Evolutionary conservation across 2,888 invertebrate species (phyloP).

Genomic region (Pristionchus mayeri): DNA sequence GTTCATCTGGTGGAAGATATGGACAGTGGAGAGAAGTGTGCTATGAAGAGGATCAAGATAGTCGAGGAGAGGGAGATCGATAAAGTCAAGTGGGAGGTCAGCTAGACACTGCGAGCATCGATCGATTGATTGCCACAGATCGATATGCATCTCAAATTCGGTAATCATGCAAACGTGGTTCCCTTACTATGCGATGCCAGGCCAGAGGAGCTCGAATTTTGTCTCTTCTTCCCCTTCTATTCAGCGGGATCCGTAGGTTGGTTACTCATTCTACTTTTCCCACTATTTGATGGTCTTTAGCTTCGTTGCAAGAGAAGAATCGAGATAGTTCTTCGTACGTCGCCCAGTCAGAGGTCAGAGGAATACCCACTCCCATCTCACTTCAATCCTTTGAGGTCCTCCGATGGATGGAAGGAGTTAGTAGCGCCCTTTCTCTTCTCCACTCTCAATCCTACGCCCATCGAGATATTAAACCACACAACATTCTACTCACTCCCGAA

Average conservation of each 20-base stretch:
- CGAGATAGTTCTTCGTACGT: not conserved
- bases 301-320: conserved; percentile 1
- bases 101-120: not conserved
- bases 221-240: conserved; percentile 46
- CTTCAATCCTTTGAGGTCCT: conserved; percentile 53
- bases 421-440: conserved; percentile 60
- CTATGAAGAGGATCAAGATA: conserved; percentile 65
- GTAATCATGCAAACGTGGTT: conserved; percentile 20
- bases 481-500: conserved; percentile 85
- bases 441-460: conserved; percentile 63
- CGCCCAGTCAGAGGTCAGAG: not conserved
- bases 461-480: conserved; percentile 89
- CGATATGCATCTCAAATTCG: conserved; percentile 47
- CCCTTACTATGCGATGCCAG: conserved; percentile 29
- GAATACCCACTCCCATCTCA: no score
- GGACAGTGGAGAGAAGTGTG: conserved; percentile 60
- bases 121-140: conserved; percentile 22
- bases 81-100: conserved; percentile 52
- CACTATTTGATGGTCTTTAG: not conserved
- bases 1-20: conserved; percentile 55
- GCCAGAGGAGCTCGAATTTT: conserved; percentile 36
- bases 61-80: conserved; percentile 53
- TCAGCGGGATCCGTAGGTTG: conserved; percentile 21
- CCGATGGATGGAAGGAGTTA: conserved; percentile 54
- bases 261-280: not conserved